These are phyloP conservation scores for Thera britannica DNA, from an alignment of 2,888 invertebrate genomes.

Conservation along the genomic window DNA sequence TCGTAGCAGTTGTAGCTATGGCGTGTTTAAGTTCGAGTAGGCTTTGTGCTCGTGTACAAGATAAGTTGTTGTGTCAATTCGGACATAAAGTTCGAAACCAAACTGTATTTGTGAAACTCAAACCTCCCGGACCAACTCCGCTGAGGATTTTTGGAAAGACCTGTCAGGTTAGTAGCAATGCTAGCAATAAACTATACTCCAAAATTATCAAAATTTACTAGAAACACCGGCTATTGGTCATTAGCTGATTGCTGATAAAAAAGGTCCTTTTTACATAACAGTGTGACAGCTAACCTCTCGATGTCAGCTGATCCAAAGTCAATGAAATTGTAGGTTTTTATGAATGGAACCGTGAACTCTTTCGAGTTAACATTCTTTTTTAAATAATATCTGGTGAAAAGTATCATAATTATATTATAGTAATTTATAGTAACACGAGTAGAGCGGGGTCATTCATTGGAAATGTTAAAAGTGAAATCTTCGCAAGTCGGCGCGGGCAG, in stretches of 20 bases:
- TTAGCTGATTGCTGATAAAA: slow-evolving; percentile 28
- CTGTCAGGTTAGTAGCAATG: slow-evolving; percentile 72
- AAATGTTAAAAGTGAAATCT: slow-evolving; percentile 81
- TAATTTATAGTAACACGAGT: slow-evolving; percentile 35
- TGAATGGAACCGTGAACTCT: slow-evolving; percentile 35
- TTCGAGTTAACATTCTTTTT: neutral
- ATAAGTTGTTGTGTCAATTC: slow-evolving; percentile 92
- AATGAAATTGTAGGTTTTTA: slow-evolving; percentile 35
- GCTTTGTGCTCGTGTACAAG: slow-evolving; percentile 92
- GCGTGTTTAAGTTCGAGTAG: slow-evolving; percentile 93
- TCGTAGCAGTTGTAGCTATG: slow-evolving; percentile 92
- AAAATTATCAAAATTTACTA: slow-evolving; percentile 1
- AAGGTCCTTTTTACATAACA: slow-evolving; percentile 59
- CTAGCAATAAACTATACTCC: neutral
- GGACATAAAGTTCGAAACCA: slow-evolving; percentile 89
- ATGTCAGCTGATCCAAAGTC: slow-evolving; percentile 57
- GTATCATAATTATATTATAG: slow-evolving; percentile 14
- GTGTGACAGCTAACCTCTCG: slow-evolving; percentile 58
- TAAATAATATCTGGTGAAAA: neutral
- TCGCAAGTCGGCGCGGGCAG: slow-evolving; percentile 65
- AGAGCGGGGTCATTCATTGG: slow-evolving; percentile 57
- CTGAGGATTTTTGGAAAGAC: slow-evolving; percentile 82
- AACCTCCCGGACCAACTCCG: slow-evolving; percentile 86
- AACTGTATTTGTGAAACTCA: slow-evolving; percentile 88
- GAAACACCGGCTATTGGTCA: slow-evolving; percentile 21